Evolutionary conservation across 2,797 vertebrate species (phyloP), one percentile per base, ranked within the genome.

Genomic region (Gymnodraco acuticeps): DNA sequence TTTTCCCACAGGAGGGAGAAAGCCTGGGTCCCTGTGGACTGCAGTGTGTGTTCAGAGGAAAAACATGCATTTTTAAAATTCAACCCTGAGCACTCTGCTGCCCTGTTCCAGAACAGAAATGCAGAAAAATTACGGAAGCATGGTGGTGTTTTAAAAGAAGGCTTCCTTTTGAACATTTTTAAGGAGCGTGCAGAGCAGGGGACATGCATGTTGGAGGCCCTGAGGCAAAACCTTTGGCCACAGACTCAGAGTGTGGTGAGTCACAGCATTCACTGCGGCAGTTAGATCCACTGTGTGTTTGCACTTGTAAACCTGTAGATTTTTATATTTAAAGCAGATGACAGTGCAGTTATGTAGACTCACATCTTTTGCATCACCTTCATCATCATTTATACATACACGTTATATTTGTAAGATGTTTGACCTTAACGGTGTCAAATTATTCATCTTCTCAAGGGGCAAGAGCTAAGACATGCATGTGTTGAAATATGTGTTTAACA

Each of bases 31-130:
- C 88, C 83, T 15, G 77, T 64, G 76, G 82, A 82, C 63, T 47
- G 58, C 55, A 47, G 80, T 76, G 33, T 77, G 73, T 70, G 77
- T 70, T 73, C 66, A 76, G 60, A 85, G 72, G 73, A 87, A 88
- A 70, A 80, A 68, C 82, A 89, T 87, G 80, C 78, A 87, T 89
- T 92, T 89, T 84, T 83, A 79, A 89, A 89, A 69, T 54, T 78
- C 80, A 76, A 83, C 77, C 80, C 80, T 68, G 61, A 88, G 78
- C 78, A 51, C 63, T 54, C 43, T 48, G 66, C 81, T 59, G 46
- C 84, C 64, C 83, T 79, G 69, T 54, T 87, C 70, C 66, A 75
- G 47, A 71, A 69, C 75, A 14, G 19, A 52, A 58, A 69, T 51
- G 51, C 41, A 61, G 47, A 43, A 59, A 77, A 58, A 43, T 33